Percentiles rank a stretch among this genome's conserved stretches.
Evolutionary conservation across 2,888 invertebrate genomes (phyloP).

Genomic region (Lepas anatifera): DNA sequence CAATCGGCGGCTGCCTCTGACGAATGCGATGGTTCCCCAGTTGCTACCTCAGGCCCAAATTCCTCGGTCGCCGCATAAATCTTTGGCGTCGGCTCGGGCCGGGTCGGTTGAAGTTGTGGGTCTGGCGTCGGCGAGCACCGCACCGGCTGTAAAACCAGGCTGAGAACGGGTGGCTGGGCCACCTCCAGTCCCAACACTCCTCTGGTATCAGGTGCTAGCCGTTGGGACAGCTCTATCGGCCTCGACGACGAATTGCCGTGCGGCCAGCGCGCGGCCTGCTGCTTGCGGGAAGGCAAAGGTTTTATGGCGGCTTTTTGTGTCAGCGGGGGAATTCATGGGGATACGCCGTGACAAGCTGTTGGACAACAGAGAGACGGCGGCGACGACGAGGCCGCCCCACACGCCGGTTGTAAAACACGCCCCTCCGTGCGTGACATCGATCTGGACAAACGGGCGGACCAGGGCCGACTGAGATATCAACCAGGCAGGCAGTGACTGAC

Average conservation of each 20-base stretch:
- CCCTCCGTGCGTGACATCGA: no score
- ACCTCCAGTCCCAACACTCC: no score
- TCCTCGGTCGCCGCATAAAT: conserved; percentile 4
- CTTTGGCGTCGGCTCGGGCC: neutral
- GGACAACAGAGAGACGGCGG: conserved; percentile 8
- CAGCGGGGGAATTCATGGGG: neutral
- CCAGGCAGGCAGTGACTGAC: no score
- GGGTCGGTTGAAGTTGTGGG: neutral
- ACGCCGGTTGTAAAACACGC: no score
- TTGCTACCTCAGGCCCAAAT: conserved; percentile 3
- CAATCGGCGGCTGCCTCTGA: neutral
- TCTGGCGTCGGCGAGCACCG: neutral
- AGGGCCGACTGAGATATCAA: no score
- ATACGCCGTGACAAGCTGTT: neutral
- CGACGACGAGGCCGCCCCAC: no score
- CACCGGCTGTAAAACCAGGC: no score
- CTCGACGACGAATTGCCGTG: no score
- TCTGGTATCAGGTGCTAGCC: no score
- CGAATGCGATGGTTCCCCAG: neutral
- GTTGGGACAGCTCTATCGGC: no score
- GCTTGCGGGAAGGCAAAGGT: neutral
- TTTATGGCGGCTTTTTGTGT: conserved; percentile 2
- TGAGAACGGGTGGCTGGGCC: neutral
- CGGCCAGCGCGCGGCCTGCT: no score
- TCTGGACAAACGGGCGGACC: no score